Evolutionary conservation across 2,888 invertebrate genomes (phyloP).

Genomic region (Parnassius orleans): DNA sequence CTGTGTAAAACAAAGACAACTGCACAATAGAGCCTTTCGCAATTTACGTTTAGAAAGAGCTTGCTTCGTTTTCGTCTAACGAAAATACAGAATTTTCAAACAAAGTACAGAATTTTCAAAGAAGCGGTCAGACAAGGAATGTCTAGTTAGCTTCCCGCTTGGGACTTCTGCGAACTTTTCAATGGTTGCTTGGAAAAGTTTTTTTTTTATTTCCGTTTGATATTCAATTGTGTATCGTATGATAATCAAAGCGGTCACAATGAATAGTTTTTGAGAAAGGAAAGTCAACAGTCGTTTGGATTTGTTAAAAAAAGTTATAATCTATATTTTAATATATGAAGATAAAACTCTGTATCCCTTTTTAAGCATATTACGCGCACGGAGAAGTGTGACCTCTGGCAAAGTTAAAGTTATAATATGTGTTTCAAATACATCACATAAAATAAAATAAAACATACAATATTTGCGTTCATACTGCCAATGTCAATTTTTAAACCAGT

Average conservation of each 20-base stretch:
- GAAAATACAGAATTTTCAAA: constrained; percentile 16
- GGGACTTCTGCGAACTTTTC: constrained; percentile 11
- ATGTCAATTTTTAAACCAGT: too few species aligned
- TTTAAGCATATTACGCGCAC: too few species aligned
- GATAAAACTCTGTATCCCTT: too few species aligned
- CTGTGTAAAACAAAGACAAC: constrained; percentile 33
- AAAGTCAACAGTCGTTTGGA: neutral
- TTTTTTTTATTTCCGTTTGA: constrained; percentile 7
- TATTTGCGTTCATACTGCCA: too few species aligned
- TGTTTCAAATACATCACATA: too few species aligned
- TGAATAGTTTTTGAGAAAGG: neutral
- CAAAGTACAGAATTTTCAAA: constrained; percentile 17
- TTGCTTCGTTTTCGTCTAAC: constrained; percentile 12
- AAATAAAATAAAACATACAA: too few species aligned
- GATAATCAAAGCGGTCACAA: constrained; percentile 1
- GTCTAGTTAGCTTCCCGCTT: neutral
- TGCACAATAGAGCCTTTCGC: constrained; percentile 14
- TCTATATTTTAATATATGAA: too few species aligned
- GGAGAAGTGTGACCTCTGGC: too few species aligned
- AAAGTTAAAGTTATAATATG: too few species aligned
- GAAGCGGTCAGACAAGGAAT: constrained; percentile 19
- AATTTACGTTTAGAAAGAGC: constrained; percentile 12
- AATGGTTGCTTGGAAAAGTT: constrained; percentile 14
- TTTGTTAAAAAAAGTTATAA: too few species aligned
- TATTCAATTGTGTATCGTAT: constrained; percentile 18